Base-by-base conservation (phyloP, 2,888 invertebrate species). In the Stomorhina lunata region DNA sequence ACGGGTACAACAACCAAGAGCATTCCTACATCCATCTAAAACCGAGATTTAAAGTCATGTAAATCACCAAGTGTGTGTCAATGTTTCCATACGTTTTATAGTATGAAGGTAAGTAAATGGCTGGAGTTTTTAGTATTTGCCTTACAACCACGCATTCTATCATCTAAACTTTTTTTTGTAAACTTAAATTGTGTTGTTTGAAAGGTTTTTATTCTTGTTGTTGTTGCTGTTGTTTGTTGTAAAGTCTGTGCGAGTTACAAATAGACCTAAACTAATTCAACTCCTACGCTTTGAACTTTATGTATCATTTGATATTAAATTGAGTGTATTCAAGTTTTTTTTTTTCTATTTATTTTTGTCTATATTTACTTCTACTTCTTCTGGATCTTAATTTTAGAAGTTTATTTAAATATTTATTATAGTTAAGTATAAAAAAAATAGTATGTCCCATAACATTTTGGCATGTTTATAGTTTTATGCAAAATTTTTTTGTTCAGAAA, bases 201-300 rank as follows among this genome's bases (percentile, higher is more conserved):
- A 37, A 48, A 66, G 57, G 37, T 61, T 34, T 29, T 22, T 55
- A 0, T 29, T 29, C 22, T 59, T 4, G n/a, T 59, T 6, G 37
- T 3, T 45, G 50, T 22, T 40, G 27, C 27, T 22, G 37, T 48
- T 37, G 10, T 29, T 17, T 32, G 0, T 57, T 43, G 43, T 43
- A 43, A 43, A n/a, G 34, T 66, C 12, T 61, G 17, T 37, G 10
- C 43, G 55, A 7, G 17, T 69, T 57, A 78, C 65, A 66, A 79
- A 75, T 71, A 66, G 75, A 79, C 79, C 82, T 82, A 76, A 82
- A 82, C 82, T 79, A 82, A 79, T 82, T 82, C 75, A 71, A 76
- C 82, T 59, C 82, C 82, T 71, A 82, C 82, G 71, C 79, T 59
- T 82, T 82, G 82, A 82, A 82, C 82, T 82, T 79, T 82, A 59